phyloP scores from a whole-genome alignment of 2,797 vertebrate species.

The Lophius americanus region DNA sequence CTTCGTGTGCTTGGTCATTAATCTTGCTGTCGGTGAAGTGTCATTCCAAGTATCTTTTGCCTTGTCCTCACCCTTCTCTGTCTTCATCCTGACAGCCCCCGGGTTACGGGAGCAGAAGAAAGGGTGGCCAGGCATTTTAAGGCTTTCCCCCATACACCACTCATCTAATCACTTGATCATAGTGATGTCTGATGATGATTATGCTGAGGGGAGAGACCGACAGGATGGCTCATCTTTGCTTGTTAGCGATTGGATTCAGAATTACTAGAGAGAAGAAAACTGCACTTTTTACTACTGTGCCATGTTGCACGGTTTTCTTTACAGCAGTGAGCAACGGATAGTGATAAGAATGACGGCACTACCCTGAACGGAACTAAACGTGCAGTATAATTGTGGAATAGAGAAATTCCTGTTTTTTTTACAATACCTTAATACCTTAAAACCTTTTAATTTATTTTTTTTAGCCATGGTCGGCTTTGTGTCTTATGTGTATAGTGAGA shows the following conservation, averaged over 20 bases:
- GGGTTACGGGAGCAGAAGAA: slow-evolving; percentile 26
- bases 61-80: slow-evolving; percentile 25
- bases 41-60: slow-evolving; percentile 54
- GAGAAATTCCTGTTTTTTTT: slow-evolving; percentile 24
- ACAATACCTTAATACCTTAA: slow-evolving; percentile 8
- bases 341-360: slow-evolving; percentile 34
- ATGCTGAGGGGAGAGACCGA: slow-evolving; percentile 36
- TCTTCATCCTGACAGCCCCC: slow-evolving; percentile 10
- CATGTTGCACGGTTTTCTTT: not conserved
- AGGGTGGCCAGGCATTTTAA: slow-evolving; percentile 16
- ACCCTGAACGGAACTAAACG: slow-evolving; percentile 11
- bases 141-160: slow-evolving; percentile 42
- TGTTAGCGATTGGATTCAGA: slow-evolving; percentile 47
- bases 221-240: slow-evolving; percentile 41
- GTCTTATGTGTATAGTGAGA: too few relatives aligned
- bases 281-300: not conserved
- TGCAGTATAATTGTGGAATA: not conserved
- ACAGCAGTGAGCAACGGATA: slow-evolving; percentile 50
- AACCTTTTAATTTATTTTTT: slow-evolving; percentile 16
- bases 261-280: not conserved
- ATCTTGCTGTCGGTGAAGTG: slow-evolving; percentile 70
- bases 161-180: slow-evolving; percentile 75
- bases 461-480: slow-evolving; percentile 10
- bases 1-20: slow-evolving; percentile 71
- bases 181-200: slow-evolving; percentile 62